Conservation (phyloP, 2,888 invertebrate genomes). For the Agriopis aurantiaria region DNA sequence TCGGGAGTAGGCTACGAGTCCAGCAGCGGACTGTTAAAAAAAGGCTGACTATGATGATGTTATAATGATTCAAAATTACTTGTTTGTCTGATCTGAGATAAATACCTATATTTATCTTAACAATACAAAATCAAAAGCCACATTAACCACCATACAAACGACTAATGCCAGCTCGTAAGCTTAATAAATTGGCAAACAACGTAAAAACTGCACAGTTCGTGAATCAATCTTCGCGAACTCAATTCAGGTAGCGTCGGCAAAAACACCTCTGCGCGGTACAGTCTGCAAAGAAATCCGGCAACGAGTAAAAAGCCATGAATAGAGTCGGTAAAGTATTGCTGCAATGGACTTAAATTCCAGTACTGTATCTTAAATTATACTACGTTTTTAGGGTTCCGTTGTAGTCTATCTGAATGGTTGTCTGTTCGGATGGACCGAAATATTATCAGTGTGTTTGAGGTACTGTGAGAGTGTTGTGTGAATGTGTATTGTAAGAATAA, state of each 20-base stretch:
- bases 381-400: too few relatives aligned
- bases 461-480: too few relatives aligned
- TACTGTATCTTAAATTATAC: too few relatives aligned
- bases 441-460: too few relatives aligned
- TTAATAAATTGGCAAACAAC: constrained; percentile 25
- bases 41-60: too few relatives aligned
- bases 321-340: constrained; percentile 38
- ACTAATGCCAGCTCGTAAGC: constrained; percentile 15
- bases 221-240: constrained; percentile 52
- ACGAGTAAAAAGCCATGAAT: constrained; percentile 53
- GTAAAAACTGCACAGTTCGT: constrained; percentile 41
- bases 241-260: constrained; percentile 53
- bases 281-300: constrained; percentile 44
- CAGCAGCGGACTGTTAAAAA: too few relatives aligned
- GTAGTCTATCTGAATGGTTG: too few relatives aligned
- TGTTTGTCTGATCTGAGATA: too few relatives aligned
- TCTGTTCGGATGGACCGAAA: too few relatives aligned
- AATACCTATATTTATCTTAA: not conserved
- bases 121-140: not conserved
- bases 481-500: too few relatives aligned
- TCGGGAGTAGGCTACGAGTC: too few relatives aligned
- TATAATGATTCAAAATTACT: too few relatives aligned
- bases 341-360: not conserved
- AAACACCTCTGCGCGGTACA: constrained; percentile 46
- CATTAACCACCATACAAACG: not conserved